Base-by-base conservation (phyloP, 2,888 invertebrate genomes). In the Plusia festucae region DNA sequence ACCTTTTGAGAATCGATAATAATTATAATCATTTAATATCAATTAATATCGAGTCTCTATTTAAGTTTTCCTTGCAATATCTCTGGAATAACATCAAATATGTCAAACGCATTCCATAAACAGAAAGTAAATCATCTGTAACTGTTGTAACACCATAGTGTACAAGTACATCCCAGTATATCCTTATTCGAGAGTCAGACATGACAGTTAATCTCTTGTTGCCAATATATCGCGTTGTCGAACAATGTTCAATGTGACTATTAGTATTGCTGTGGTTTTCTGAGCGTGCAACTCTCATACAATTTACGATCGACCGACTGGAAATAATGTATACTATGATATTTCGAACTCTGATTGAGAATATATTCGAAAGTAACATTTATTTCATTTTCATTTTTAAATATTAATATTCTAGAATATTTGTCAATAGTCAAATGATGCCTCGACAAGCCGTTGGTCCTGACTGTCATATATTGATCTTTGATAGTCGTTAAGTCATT, bases 341-440 rank as follows among this genome's bases (percentile, higher is more conserved):
- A 20, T 18, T 18, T 49, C 46, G 46, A 20, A 20, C 20, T 20
- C 18, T 20, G 18, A 20, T 18, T 49, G 46, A 18, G 20, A 18
- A 46, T 18, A 18, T 18, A 11, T 46, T 40, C n/a, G n/a, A 40
- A 46, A 46, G 46, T 20, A 18, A 18, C 11, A 11, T 49, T 8
- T 16, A 20, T 7, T 49, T 49, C 3, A 49, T 20, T 18, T 9
- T 49, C n/a, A 20, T 49, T 44, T 73, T 61, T 30, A 52, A n/a
- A 32, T 32, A 16, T 51, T 16, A 1, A 0, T 59, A 40, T 73
- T 49, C 55, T 44, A 30, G 1, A 15, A 64, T 57, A 58, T 61
- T 60, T 52, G n/a, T n/a, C n/a, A n/a, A n/a, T n/a, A n/a, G n/a
- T n/a, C n/a, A n/a, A n/a, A n/a, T n/a, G n/a, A n/a, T n/a, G n/a